phyloP scores from a whole-genome alignment of 53 echinoderm and acorn worm species.

The Crossaster papposus region DNA sequence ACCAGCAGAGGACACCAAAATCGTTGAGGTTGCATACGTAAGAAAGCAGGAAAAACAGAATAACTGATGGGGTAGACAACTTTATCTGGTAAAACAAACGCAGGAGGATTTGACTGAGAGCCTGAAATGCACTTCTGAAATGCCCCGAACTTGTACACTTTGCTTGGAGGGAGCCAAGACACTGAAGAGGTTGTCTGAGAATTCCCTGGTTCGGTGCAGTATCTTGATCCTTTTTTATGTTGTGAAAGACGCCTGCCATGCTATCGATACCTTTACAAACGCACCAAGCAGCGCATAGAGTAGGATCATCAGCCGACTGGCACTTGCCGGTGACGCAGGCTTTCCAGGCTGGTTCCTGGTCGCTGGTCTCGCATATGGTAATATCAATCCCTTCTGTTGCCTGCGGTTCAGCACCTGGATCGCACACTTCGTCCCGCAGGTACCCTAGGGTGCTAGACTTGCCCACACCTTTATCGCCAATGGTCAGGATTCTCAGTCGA shows the following conservation, averaged over 20 bases:
- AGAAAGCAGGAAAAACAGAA: background rate
- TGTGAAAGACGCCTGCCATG: slow-evolving; percentile 37
- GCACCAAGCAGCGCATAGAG: slow-evolving; percentile 49
- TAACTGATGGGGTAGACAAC: background rate
- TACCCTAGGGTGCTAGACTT: slow-evolving; percentile 51
- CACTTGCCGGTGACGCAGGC: background rate
- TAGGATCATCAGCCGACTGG: slow-evolving; percentile 43
- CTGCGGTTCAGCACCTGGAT: slow-evolving; percentile 37
- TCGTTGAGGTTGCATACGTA: background rate
- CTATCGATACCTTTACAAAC: slow-evolving; percentile 40
- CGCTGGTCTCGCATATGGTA: slow-evolving; percentile 58
- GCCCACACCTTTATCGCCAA: slow-evolving; percentile 66
- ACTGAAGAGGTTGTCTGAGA: background rate
- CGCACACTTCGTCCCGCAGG: slow-evolving; percentile 49
- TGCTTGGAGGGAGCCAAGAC: background rate
- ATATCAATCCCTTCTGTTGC: slow-evolving; percentile 64
- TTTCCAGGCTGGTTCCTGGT: slow-evolving; percentile 46
- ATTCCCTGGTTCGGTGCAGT: background rate
- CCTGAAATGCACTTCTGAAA: background rate
- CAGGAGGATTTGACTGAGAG: background rate
- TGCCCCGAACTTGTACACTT: background rate
- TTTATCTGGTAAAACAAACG: slow-evolving; percentile 1
- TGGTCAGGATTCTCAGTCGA: slow-evolving; percentile 48
- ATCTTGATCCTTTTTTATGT: background rate
- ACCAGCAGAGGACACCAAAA: slow-evolving; percentile 44